Conservation (phyloP, 2,113 vertebrate species). For the Struthidea cinerea region DNA sequence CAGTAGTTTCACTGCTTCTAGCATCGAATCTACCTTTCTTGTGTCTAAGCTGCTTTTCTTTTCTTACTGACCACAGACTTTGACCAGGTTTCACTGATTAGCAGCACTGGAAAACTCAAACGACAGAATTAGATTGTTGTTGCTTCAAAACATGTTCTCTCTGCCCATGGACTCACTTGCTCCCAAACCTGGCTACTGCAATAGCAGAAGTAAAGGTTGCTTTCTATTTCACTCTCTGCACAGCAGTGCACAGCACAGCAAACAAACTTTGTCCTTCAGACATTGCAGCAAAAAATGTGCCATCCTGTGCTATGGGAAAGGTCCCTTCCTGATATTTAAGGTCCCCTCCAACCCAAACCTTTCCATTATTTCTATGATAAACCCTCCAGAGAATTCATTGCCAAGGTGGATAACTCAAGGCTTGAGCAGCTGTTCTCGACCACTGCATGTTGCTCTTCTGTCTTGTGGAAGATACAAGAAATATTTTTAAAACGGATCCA, state of each 20-base stretch:
- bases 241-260: background rate
- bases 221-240: background rate
- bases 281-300: rapidly evolving
- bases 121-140: background rate
- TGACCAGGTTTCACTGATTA: background rate
- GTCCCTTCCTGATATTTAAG: background rate
- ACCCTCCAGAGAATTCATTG: background rate
- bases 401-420: background rate
- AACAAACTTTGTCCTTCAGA: background rate
- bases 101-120: background rate
- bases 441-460: background rate
- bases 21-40: background rate
- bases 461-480: background rate
- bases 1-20: background rate
- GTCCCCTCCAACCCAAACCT: background rate
- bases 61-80: background rate
- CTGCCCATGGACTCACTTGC: background rate
- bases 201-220: background rate
- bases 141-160: background rate
- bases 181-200: background rate
- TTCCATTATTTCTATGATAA: background rate
- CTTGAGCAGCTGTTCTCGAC: background rate
- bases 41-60: background rate
- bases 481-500: background rate
- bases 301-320: background rate